Conservation (phyloP, 2,888 invertebrate genomes). For the Leucania comma region DNA sequence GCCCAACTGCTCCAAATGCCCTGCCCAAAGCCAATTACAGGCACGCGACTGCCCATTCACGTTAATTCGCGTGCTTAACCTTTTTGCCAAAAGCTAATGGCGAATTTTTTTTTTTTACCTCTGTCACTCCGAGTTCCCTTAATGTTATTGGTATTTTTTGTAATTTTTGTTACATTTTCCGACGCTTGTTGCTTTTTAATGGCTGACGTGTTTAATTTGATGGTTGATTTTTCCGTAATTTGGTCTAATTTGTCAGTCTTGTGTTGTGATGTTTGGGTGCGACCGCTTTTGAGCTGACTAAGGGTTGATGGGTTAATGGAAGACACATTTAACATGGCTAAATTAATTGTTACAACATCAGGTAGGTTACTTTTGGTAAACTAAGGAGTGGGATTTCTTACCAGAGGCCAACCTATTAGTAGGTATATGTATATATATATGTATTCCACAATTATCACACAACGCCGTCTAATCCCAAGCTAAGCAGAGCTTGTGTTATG, state of each 20-base stretch:
- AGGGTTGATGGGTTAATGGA: not conserved
- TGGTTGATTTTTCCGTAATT: constrained; percentile 51
- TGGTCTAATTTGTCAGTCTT: constrained; percentile 36
- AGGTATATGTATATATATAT: no score
- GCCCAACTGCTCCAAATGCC: constrained; percentile 54
- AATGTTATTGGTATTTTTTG: constrained; percentile 61
- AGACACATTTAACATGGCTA: no score
- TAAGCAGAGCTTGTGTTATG: no score
- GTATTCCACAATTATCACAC: no score
- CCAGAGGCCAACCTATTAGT: no score
- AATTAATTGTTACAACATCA: no score
- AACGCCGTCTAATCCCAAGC: no score
- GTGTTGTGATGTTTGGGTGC: constrained; percentile 5
- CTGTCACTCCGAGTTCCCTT: constrained; percentile 68
- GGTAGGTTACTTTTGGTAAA: no score
- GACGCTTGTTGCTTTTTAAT: constrained; percentile 67
- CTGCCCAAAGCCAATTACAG: constrained; percentile 74
- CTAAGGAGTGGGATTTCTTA: no score
- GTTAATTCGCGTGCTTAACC: constrained; percentile 81
- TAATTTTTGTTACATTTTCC: constrained; percentile 53
- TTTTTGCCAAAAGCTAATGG: constrained; percentile 77
- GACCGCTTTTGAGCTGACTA: constrained; percentile 3
- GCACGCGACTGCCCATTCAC: constrained; percentile 78
- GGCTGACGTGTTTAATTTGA: constrained; percentile 39
- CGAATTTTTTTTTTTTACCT: constrained; percentile 72